Conservation (phyloP, 2,113 vertebrate species). For the Oncorhynchus clarkii region DNA sequence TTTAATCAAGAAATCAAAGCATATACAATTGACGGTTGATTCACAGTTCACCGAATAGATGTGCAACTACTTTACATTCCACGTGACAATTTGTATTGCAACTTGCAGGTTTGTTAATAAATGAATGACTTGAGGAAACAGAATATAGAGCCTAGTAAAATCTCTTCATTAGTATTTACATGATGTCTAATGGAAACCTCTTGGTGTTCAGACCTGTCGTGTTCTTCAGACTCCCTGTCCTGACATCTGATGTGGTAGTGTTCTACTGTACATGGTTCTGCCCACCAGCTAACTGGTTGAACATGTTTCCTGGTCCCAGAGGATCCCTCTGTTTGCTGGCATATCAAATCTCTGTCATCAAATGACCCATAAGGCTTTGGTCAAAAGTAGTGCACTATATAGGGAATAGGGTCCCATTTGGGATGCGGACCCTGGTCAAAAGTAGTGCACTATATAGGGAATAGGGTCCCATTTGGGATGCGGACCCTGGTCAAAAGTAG, state of each 20-base stretch:
- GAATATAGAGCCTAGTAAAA: slow-evolving; percentile 4
- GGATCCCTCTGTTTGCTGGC: background rate
- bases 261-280: background rate
- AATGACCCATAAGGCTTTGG: too few species aligned
- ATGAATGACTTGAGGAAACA: slow-evolving; percentile 2
- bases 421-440: too few species aligned
- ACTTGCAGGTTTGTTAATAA: slow-evolving; percentile 33
- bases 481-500: too few species aligned
- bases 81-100: slow-evolving; percentile 43
- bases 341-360: background rate
- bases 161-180: background rate
- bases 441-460: too few species aligned
- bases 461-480: too few species aligned
- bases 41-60: background rate
- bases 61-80: background rate
- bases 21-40: background rate
- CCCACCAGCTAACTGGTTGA: background rate
- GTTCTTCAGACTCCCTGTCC: background rate
- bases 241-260: background rate
- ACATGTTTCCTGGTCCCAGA: background rate
- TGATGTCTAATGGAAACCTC: background rate
- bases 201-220: background rate
- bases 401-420: too few species aligned
- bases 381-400: too few species aligned
- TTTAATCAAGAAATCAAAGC: slow-evolving; percentile 4